Base-by-base conservation (phyloP, 2,113 vertebrate genomes). In the Steatornis caripensis region DNA sequence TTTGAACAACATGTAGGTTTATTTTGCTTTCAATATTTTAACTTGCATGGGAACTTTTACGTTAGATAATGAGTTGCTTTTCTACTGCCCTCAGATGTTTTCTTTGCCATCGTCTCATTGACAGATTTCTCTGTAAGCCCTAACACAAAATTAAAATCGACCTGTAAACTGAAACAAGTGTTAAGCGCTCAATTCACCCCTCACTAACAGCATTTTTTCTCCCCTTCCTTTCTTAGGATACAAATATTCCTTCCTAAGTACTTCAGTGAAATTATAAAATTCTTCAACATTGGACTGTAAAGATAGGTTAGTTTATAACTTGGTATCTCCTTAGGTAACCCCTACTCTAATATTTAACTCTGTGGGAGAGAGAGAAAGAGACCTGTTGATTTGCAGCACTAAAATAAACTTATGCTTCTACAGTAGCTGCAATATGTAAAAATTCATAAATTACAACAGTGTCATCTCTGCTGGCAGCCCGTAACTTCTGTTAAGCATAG, bases 71-170 rank as follows among this genome's bases (percentile, higher is more conserved):
- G 7, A 61, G 12, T 15, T 79, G 22, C 62, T 68, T 57, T 87
- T 70, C 78, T 95, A 74, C 49, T 41, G 10, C 76, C 83, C 96
- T 95, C 76, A 64, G 76, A 76, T 91, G 46, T 70, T 93, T 96
- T 83, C 37, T 95, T 37, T 41, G 86, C 68, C 43, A 82, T 65
- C 97, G 95, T 97, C 90, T 92, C 98, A 97, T 97, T 98, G 97
- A 97, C 81, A 88, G 43, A 76, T 90, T 97, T 91, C 89, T 97
- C 83, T 97, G 90, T 96, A 97, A 97, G 97, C 96, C 83, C 55
- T 95, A 91, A 97, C 77, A 95, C 87, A 97, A 98, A 98, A 98
- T 98, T 97, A 98, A 97, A 98, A 97, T 98, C 75, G 82, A 98
- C 92, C 79, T 96, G 64, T 97, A 96, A 96, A 95, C 84, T 95